These are phyloP conservation scores for Coronaproctus castanopsis DNA, from an alignment of 2,888 invertebrate species.

Conservation along the genomic window DNA sequence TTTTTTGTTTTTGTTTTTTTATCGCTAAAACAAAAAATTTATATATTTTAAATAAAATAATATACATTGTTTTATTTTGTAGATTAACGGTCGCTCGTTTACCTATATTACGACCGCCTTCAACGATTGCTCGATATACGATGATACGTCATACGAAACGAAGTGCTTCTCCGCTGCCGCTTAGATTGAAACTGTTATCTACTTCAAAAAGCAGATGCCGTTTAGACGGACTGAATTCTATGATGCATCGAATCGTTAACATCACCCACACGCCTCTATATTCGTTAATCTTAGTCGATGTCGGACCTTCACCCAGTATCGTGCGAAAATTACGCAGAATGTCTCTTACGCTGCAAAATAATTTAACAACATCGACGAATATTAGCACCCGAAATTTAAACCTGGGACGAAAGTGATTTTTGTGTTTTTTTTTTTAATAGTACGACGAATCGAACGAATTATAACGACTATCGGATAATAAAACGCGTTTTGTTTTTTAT, in stretches of 20 bases:
- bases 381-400: too few relatives aligned
- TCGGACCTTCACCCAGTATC: constrained; percentile 25
- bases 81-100: constrained; percentile 16
- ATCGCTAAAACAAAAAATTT: too few relatives aligned
- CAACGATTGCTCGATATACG: constrained; percentile 31
- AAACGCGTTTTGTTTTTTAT: too few relatives aligned
- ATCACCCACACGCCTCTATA: constrained; percentile 25
- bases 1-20: too few relatives aligned
- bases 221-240: constrained; percentile 29
- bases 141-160: constrained; percentile 33
- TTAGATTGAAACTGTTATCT: constrained; percentile 23
- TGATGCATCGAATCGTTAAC: constrained; percentile 26
- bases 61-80: too few relatives aligned
- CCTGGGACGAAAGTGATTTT: too few relatives aligned
- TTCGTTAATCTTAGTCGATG: constrained; percentile 30
- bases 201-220: constrained; percentile 23
- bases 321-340: constrained; percentile 12
- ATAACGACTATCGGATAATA: too few relatives aligned
- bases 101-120: constrained; percentile 30
- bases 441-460: too few relatives aligned
- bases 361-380: background rate
- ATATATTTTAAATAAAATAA: too few relatives aligned
- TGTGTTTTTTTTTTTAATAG: too few relatives aligned
- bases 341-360: background rate
- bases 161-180: constrained; percentile 21